Evolutionary conservation across 1,140 invertebrate genomes (phyloP).

Genomic region (Drosophila burlai): DNA sequence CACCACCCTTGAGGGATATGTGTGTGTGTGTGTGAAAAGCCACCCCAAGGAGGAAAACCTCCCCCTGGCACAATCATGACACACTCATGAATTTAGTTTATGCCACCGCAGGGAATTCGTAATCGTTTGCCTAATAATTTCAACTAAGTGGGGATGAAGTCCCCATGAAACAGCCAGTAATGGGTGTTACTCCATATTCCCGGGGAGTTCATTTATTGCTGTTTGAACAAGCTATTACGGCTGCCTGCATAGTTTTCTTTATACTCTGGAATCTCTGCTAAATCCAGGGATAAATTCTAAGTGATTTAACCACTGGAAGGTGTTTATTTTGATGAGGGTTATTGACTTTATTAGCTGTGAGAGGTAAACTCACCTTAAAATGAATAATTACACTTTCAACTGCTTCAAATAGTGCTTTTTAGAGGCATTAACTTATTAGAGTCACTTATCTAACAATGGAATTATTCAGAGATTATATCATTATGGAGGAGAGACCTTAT

Average conservation of each 20-base stretch:
- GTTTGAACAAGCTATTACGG: conserved; percentile 45
- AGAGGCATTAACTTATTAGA: background rate
- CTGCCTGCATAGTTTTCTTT: conserved; percentile 21
- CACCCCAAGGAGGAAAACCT: conserved; percentile 6
- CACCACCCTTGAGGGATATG: background rate
- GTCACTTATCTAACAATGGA: conserved; percentile 1
- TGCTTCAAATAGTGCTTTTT: background rate
- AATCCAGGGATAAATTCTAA: background rate
- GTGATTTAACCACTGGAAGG: conserved; percentile 17
- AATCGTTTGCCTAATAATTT: conserved; percentile 81
- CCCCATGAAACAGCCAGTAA: background rate
- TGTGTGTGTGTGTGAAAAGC: conserved; percentile 9
- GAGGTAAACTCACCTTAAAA: background rate
- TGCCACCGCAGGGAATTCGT: conserved; percentile 81
- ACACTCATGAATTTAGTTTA: conserved; percentile 84
- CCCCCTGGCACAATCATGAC: conserved; percentile 65
- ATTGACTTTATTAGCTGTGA: conserved; percentile 5
- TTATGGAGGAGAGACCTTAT: conserved; percentile 4
- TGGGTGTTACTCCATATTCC: conserved; percentile 14
- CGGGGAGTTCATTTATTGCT: conserved; percentile 35
- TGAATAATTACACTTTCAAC: background rate
- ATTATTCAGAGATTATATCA: conserved; percentile 23
- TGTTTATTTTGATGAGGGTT: background rate
- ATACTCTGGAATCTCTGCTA: conserved; percentile 23
- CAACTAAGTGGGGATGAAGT: conserved; percentile 31